phyloP scores from a whole-genome alignment of 2,113 vertebrate genomes.

The Turdus rufiventris region DNA sequence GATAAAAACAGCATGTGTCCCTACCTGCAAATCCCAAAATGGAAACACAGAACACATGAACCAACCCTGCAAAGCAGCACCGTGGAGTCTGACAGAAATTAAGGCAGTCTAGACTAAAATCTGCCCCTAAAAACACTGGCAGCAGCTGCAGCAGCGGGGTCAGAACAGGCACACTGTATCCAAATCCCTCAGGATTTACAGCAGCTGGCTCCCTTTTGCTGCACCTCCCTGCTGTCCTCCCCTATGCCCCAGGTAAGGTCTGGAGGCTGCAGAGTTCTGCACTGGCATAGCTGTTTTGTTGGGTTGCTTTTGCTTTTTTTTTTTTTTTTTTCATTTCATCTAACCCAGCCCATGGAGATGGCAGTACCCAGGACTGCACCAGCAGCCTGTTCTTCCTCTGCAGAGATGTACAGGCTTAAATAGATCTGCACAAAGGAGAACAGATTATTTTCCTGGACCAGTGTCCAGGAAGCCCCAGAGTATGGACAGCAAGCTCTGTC shows the following conservation, averaged over 20 bases:
- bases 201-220: not conserved
- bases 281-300: not conserved
- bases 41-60: not conserved
- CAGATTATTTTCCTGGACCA: fast-evolving
- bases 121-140: not conserved
- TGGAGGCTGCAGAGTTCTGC: not conserved
- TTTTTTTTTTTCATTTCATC: not conserved
- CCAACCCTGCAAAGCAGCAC: not conserved
- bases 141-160: fast-evolving
- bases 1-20: not conserved
- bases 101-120: not conserved
- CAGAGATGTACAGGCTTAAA: not conserved
- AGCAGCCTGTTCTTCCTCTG: not conserved
- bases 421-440: not conserved
- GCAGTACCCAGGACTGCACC: fast-evolving
- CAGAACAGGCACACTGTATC: fast-evolving
- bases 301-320: not conserved
- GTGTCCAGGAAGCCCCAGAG: not conserved
- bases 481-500: not conserved
- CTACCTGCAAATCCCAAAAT: not conserved
- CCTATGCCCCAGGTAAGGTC: fast-evolving
- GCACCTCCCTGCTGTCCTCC: not conserved
- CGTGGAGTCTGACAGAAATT: not conserved
- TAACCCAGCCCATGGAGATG: not conserved
- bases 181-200: not conserved